These are phyloP conservation scores for Rotaria magnacalcarata DNA, from an alignment of 2,888 invertebrate genomes.

Conservation along the genomic window DNA sequence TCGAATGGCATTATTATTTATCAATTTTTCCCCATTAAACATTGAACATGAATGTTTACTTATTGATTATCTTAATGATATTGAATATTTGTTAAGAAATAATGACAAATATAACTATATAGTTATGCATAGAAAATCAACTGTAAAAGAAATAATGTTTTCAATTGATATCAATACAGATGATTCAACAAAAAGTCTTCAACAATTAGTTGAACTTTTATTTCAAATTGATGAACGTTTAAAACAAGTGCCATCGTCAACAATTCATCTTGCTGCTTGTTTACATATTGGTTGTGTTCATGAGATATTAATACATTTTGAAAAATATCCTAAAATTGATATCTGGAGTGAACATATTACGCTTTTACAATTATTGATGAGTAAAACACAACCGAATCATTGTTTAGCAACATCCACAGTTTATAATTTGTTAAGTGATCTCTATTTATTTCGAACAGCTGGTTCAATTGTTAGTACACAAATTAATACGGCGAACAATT, in stretches of 20 bases:
- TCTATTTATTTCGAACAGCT: conserved; percentile 26
- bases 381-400: not conserved
- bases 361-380: not conserved
- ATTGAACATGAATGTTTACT: not conserved
- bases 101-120: not conserved
- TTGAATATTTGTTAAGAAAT: not conserved
- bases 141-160: not conserved
- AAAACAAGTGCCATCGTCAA: not conserved
- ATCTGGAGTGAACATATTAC: conserved; percentile 23
- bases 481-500: not conserved
- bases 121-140: conserved; percentile 1
- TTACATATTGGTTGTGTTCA: conserved; percentile 16
- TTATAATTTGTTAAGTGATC: not conserved
- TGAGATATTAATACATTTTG: conserved; percentile 21
- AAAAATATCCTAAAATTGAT: conserved; percentile 24
- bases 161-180: conserved; percentile 6
- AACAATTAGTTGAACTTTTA: conserved; percentile 28
- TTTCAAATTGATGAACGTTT: not conserved
- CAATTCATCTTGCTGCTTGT: not conserved
- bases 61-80: not conserved
- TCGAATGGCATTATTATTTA: conserved; percentile 5
- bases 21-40: not conserved
- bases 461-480: not conserved
- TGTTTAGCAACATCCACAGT: not conserved
- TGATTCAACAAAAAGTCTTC: conserved; percentile 3